Evolutionary conservation across 1,140 invertebrate species (phyloP), one percentile per base, ranked within the genome.

Genomic region (Drosophila yakuba): DNA sequence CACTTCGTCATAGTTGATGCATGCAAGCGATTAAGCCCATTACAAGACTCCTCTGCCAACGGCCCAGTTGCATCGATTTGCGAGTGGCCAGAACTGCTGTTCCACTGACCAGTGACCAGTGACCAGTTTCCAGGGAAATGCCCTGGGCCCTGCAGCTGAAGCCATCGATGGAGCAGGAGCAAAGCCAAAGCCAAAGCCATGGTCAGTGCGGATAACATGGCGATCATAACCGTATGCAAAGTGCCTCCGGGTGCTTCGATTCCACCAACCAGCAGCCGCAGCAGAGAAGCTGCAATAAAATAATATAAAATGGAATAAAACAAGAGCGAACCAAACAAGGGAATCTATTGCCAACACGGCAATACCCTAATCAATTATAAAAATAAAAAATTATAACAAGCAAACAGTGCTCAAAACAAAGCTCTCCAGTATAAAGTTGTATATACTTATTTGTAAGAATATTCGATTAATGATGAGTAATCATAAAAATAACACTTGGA

Each of bases 151-250:
- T 32, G 7, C 28, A 51, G 48, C 48, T 14, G 4, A 32, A 38
- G 38, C 35, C 28, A 47, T 23, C 15, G 39, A 23, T 23, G 45
- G 38, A 56, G 38, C 15, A 56, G 39, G 41, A 10, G 35, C 17
- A 20, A 23, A 54, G 32, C 57, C 45, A 36, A 43, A 55, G 44
- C 50, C 52, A 74, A 63, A 51, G 45, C 50, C 39, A 64, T 55
- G 56, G 59, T 68, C 52, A 67, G 39, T 54, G 54, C 76, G 64
- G 61, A 84, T 83, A 79, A 83, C 80, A 78, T 56, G 76, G 44
- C 50, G 58, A 83, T 76, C 62, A 60, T 72, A 84, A 83, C 80
- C 66, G 62, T 72, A 76, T 84, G 61, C 75, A 84, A 80, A 77
- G 41, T 73, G 67, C 77, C 64, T 28, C 47, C 50, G 67, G 73